Percentiles rank a stretch among this genome's conserved stretches.
Conservation (phyloP, 2,113 vertebrate species). For the Sitta europaea region DNA sequence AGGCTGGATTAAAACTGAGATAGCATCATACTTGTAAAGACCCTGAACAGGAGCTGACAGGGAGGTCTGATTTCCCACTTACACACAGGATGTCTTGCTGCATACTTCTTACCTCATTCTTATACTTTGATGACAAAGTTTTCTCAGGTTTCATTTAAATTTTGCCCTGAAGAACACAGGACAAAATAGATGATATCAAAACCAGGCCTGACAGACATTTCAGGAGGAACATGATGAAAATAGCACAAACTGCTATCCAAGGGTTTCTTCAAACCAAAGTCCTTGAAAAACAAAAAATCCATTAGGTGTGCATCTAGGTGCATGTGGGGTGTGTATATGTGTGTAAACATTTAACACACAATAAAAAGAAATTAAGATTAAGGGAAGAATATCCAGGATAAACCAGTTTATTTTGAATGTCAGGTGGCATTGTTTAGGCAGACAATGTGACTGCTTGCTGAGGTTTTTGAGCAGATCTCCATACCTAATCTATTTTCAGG, state of each 20-base stretch:
- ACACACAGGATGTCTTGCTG: background rate
- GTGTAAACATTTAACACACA: background rate
- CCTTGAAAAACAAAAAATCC: background rate
- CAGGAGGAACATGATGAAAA: background rate
- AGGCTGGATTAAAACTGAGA: background rate
- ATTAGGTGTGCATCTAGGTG: background rate
- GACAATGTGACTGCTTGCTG: background rate
- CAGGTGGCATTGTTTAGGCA: background rate
- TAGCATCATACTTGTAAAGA: background rate
- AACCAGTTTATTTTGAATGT: background rate
- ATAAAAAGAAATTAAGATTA: background rate
- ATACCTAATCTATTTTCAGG: background rate
- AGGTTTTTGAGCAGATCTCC: background rate
- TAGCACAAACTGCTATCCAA: background rate
- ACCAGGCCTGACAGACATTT: background rate
- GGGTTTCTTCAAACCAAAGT: background rate
- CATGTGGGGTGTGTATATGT: too few relatives aligned
- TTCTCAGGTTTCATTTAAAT: background rate
- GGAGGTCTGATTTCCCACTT: background rate
- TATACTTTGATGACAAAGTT: background rate
- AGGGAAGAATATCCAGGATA: background rate
- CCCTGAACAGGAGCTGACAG: background rate
- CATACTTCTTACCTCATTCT: background rate
- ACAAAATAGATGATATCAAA: background rate
- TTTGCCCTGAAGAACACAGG: background rate